Percentiles rank a stretch among this genome's conserved stretches.
phyloP scores from a whole-genome alignment of 2,113 vertebrate genomes.

The Oceanodroma tethys region DNA sequence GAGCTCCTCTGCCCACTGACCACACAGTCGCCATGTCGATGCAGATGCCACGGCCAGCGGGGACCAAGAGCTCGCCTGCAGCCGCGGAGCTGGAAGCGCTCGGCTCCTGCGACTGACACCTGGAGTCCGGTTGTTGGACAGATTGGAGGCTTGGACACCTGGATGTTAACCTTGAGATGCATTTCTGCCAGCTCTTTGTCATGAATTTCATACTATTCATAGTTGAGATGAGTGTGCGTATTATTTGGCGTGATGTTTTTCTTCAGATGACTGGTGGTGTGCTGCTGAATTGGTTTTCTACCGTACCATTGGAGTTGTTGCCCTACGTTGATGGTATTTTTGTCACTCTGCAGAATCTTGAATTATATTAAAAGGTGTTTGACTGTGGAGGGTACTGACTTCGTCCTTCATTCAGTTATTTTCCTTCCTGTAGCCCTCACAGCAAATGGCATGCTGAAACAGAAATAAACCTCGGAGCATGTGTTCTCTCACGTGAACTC shows the following conservation, averaged over 20 bases:
- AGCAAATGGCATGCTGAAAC: not conserved
- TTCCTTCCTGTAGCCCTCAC: not conserved
- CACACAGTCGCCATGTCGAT: rapidly evolving
- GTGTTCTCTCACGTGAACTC: not conserved
- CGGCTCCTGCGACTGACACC: rapidly evolving
- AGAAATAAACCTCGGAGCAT: not conserved
- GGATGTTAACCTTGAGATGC: not conserved
- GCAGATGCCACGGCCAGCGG: rapidly evolving
- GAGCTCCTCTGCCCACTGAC: not conserved
- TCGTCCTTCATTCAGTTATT: not conserved
- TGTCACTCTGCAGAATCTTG: not conserved
- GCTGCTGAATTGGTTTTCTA: not conserved
- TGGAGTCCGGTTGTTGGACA: rapidly evolving
- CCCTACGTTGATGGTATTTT: not conserved
- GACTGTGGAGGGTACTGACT: not conserved
- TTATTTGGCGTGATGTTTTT: not conserved
- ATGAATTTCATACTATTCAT: not conserved
- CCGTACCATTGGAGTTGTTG: not conserved
- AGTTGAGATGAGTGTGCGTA: not conserved
- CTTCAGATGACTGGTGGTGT: not conserved
- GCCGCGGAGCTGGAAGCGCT: not conserved
- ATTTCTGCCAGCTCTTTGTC: not conserved
- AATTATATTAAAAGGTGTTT: conserved; percentile 12
- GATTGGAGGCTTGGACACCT: rapidly evolving
- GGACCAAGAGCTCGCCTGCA: not conserved